phyloP scores from a whole-genome alignment of 2,113 vertebrate species.

The Ctenodactylus gundi region DNA sequence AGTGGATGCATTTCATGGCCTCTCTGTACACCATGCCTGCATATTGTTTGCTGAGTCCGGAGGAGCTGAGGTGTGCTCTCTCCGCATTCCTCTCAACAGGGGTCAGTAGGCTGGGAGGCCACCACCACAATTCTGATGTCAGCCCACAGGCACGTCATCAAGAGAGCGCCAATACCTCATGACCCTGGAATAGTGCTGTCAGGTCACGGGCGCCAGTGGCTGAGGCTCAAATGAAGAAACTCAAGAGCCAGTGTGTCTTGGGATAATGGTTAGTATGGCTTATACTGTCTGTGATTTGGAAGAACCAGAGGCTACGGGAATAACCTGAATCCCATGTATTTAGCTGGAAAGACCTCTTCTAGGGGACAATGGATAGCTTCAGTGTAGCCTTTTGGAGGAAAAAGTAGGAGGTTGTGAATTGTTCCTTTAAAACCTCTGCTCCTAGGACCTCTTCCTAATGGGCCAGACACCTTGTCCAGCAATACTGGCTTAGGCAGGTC shows the following conservation, averaged over 20 bases:
- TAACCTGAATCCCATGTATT: background rate
- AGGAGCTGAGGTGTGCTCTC: background rate
- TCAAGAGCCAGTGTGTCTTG: background rate
- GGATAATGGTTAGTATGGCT: background rate
- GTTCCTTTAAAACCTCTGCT: background rate
- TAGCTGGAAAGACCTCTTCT: background rate
- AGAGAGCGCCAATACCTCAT: background rate
- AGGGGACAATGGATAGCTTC: background rate
- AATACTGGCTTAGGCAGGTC: background rate
- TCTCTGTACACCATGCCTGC: accelerated
- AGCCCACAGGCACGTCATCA: background rate
- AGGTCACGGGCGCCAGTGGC: background rate
- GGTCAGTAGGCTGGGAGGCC: background rate
- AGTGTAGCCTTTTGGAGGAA: background rate
- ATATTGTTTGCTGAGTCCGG: background rate
- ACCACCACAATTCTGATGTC: accelerated
- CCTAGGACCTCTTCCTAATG: background rate
- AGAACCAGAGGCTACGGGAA: background rate
- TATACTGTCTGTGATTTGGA: background rate
- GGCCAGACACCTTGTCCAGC: background rate
- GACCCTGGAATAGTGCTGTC: background rate
- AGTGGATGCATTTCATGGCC: no score
- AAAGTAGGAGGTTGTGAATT: background rate
- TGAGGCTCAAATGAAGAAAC: background rate
- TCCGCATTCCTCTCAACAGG: accelerated